Conservation (phyloP, 2,113 vertebrate species). For the Dipodomys merriami region DNA sequence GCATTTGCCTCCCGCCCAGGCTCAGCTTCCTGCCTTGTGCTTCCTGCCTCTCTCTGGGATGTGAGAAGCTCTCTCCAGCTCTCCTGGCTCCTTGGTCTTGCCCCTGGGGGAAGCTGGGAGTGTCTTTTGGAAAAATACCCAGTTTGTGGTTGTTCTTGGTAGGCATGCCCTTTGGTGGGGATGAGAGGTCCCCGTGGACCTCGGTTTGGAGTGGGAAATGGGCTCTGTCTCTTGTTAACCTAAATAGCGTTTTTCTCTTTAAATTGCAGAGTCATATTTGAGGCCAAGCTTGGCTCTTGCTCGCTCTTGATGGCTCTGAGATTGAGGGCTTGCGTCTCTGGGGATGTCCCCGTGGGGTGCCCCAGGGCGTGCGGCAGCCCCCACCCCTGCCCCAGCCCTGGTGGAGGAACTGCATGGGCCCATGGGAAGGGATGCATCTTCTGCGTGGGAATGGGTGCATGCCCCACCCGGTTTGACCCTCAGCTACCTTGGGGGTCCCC, state of each 20-base stretch:
- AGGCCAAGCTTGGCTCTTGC: neutral
- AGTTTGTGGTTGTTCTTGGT: slow-evolving; percentile 23
- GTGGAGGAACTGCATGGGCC: neutral
- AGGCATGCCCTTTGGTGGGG: neutral
- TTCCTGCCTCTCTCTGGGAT: rapidly evolving
- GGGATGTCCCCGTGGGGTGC: neutral
- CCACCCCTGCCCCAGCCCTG: neutral
- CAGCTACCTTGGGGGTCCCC: too few species aligned
- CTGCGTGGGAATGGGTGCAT: too few species aligned
- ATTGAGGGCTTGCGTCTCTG: neutral
- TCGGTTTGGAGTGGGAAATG: slow-evolving; percentile 38
- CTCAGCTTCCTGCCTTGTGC: too few species aligned
- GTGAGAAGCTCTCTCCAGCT: too few species aligned
- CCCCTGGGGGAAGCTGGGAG: neutral
- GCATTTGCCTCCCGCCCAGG: neutral
- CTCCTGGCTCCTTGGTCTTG: neutral
- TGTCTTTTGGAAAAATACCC: slow-evolving; percentile 37
- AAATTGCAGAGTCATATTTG: slow-evolving; percentile 3
- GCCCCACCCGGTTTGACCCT: neutral
- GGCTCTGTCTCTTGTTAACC: neutral
- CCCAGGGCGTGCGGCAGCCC: neutral
- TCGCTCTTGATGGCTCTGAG: neutral
- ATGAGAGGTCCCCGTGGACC: neutral
- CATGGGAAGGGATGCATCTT: neutral
- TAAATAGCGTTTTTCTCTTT: slow-evolving; percentile 44